phyloP scores from a whole-genome alignment of 2,888 invertebrate species.

The Neocrepidodera transversa region DNA sequence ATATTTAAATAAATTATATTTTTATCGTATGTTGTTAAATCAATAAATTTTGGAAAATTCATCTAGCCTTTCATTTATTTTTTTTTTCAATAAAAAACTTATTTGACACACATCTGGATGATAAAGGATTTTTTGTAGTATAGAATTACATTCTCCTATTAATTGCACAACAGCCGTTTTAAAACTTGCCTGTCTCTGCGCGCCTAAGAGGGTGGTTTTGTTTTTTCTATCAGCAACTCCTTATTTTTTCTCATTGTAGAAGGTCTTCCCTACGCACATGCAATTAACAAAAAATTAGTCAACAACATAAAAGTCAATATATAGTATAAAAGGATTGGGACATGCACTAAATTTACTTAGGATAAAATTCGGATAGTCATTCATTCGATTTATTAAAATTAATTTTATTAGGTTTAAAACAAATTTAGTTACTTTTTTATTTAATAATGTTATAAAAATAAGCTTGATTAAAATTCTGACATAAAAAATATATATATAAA shows the following conservation, averaged over 20 bases:
- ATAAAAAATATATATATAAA: too few species aligned
- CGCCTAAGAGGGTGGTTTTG: neutral
- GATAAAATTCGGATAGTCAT: too few species aligned
- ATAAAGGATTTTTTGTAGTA: conserved; percentile 3
- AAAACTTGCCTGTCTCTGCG: neutral
- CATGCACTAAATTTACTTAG: neutral
- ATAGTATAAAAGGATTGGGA: neutral
- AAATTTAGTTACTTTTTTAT: too few species aligned
- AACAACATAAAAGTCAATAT: conserved; percentile 27
- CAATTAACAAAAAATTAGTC: conserved; percentile 47
- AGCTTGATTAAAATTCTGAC: too few species aligned
- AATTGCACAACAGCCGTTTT: conserved; percentile 17
- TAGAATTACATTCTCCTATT: conserved; percentile 12
- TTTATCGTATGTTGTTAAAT: too few species aligned
- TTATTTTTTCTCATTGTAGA: conserved; percentile 39
- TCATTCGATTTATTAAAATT: too few species aligned
- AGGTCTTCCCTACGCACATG: conserved; percentile 48
- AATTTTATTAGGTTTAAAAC: too few species aligned
- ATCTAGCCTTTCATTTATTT: conserved; percentile 11
- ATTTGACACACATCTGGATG: conserved; percentile 40
- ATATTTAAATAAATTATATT: too few species aligned
- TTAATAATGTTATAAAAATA: too few species aligned
- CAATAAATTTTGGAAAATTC: conserved; percentile 8
- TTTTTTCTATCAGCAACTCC: conserved; percentile 14
- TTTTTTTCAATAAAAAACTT: conserved; percentile 32